Conservation (phyloP, 2,797 vertebrate genomes). For the Sebastes steindachneri region DNA sequence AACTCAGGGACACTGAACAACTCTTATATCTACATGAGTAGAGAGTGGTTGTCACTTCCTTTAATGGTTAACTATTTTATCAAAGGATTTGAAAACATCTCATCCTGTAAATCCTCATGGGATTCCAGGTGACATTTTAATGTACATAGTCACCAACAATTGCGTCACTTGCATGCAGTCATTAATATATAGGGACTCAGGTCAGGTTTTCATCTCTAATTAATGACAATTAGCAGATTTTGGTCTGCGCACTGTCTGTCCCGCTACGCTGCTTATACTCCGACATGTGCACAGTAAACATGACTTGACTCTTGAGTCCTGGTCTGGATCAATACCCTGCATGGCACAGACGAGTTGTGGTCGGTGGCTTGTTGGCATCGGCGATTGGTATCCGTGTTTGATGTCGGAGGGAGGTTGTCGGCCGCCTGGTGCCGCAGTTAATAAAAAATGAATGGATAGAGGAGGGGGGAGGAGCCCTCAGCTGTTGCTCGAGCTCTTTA, state of each 20-base stretch:
- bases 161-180: not conserved
- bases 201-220: conserved; percentile 20
- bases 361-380: conserved; percentile 24
- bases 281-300: not conserved
- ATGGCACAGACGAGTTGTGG: conserved; percentile 1
- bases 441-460: conserved; percentile 85
- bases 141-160: not conserved
- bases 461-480: conserved; percentile 64
- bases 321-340: conserved; percentile 18
- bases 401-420: conserved; percentile 57
- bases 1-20: not conserved
- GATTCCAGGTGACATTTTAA: not conserved
- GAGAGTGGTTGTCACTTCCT: not conserved
- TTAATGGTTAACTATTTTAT: not conserved
- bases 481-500: conserved; percentile 72
- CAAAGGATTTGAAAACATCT: conserved; percentile 6
- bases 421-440: conserved; percentile 79
- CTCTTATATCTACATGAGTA: not conserved
- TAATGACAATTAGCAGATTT: conserved; percentile 13
- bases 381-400: conserved; percentile 41
- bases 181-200: not conserved
- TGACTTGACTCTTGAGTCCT: not conserved
- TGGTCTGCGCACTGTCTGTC: not conserved
- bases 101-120: not conserved
- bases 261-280: not conserved